These are phyloP conservation scores for Meganola albula DNA, from an alignment of 2,888 invertebrate genomes.

Conservation along the genomic window DNA sequence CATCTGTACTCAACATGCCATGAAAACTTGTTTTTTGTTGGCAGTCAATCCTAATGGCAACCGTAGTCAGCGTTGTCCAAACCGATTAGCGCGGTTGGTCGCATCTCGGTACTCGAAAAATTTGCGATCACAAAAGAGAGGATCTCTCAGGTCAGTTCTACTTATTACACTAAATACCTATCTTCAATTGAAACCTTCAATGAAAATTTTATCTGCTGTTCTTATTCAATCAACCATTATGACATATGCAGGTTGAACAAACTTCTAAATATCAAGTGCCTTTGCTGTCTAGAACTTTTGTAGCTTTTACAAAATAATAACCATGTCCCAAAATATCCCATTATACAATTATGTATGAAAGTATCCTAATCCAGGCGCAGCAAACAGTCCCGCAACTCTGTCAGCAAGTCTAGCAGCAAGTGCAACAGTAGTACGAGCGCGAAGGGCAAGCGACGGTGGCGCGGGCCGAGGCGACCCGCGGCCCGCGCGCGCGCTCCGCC, in stretches of 20 bases:
- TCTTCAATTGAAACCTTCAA: too few species aligned
- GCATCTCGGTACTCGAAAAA: slow-evolving; percentile 82
- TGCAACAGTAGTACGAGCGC: slow-evolving; percentile 26
- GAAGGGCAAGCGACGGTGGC: slow-evolving; percentile 37
- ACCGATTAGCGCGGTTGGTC: slow-evolving; percentile 84
- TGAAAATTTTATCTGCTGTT: too few species aligned
- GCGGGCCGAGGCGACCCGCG: slow-evolving; percentile 26
- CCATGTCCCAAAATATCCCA: background rate
- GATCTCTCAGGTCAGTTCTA: slow-evolving; percentile 43
- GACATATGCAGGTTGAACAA: too few species aligned
- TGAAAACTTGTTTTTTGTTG: too few species aligned
- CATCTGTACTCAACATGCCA: too few species aligned
- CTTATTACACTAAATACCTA: background rate
- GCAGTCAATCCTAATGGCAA: too few species aligned
- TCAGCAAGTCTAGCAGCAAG: slow-evolving; percentile 38
- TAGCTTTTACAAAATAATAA: background rate
- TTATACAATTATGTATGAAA: too few species aligned
- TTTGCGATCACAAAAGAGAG: slow-evolving; percentile 79
- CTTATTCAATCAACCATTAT: background rate
- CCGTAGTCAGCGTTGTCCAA: slow-evolving; percentile 76
- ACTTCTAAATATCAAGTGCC: too few species aligned
- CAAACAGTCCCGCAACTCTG: slow-evolving; percentile 47
- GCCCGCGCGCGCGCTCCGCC: slow-evolving; percentile 15
- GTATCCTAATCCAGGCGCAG: slow-evolving; percentile 51
- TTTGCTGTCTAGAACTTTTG: too few species aligned